These are phyloP conservation scores for Pocillopora meandrina DNA, from an alignment of 92 coral and sea anemone genomes.

Conservation along the genomic window DNA sequence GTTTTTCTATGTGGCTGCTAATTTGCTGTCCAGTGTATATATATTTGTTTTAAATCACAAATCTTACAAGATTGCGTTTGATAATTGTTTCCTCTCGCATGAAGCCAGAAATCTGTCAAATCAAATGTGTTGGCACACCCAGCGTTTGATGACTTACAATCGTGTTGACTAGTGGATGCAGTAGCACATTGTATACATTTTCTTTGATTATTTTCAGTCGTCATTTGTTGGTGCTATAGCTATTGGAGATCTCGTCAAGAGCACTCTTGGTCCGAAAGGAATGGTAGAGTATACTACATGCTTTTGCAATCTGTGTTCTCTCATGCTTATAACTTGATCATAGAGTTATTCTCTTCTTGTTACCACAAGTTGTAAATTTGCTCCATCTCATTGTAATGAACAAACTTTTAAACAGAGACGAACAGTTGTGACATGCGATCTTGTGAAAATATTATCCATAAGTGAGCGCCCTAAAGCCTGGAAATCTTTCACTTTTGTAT, in stretches of 20 bases:
- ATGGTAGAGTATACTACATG: constrained; percentile 64
- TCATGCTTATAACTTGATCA: not conserved
- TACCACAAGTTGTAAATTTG: not conserved
- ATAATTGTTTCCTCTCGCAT: not conserved
- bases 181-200: not conserved
- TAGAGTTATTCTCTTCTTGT: not conserved
- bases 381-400: no score
- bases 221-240: constrained; percentile 99
- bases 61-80: not conserved
- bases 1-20: not conserved
- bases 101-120: not conserved
- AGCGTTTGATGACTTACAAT: not conserved
- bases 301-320: not conserved
- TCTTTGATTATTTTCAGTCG: constrained; percentile 62
- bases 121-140: constrained; percentile 20
- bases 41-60: not conserved
- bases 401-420: no score
- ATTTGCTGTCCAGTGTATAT: not conserved
- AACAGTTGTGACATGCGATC: no score
- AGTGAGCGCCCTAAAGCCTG: no score
- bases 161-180: not conserved
- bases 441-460: no score
- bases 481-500: no score
- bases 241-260: constrained; percentile 94
- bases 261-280: constrained; percentile 98